Conservation (phyloP, 2,113 vertebrate species). For the Otis tarda region DNA sequence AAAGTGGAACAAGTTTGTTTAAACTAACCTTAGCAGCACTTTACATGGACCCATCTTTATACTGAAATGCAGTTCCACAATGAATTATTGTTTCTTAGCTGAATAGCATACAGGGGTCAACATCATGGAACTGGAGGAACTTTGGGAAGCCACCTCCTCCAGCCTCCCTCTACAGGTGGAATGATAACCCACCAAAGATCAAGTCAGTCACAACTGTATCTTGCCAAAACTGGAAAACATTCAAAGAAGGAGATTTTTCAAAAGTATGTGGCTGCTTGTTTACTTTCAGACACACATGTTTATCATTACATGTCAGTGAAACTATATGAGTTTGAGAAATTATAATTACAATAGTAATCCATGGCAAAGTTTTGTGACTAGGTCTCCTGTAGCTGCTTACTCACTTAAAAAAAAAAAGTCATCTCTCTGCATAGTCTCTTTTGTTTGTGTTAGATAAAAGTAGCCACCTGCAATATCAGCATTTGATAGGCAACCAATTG, state of each 20-base stretch:
- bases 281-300: not conserved
- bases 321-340: not conserved
- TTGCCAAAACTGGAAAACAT: not conserved
- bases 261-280: not conserved
- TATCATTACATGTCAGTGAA: not conserved
- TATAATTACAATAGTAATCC: not conserved
- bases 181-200: accelerated
- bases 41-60: not conserved
- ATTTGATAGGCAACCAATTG: not conserved
- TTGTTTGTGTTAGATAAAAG: not conserved
- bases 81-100: not conserved
- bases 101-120: not conserved
- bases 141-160: not conserved
- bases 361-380: not conserved
- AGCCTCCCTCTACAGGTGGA: not conserved
- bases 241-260: not conserved
- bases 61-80: not conserved
- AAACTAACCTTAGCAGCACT: not conserved
- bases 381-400: not conserved
- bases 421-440: not conserved
- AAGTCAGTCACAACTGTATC: not conserved
- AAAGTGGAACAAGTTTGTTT: not conserved
- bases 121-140: not conserved
- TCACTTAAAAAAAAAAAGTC: not conserved
- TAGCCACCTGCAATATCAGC: not conserved